These are phyloP conservation scores for Thecophora atra DNA, from an alignment of 2,888 invertebrate genomes.

Conservation along the genomic window DNA sequence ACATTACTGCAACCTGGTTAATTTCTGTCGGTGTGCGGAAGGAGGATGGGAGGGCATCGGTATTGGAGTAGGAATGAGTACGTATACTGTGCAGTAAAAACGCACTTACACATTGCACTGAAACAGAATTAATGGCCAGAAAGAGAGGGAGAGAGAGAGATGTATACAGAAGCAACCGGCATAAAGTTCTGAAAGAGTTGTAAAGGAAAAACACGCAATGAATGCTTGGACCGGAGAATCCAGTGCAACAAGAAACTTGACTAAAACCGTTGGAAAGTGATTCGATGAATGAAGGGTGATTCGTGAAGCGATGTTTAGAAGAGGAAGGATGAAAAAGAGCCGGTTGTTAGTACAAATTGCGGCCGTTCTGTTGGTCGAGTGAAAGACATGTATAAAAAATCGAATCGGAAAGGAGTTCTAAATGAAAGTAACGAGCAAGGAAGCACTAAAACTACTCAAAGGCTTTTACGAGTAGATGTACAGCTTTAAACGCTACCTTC, in stretches of 20 bases:
- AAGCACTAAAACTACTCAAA: background rate
- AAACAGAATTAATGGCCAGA: background rate
- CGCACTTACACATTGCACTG: background rate
- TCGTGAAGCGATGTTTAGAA: background rate
- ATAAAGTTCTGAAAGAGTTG: no score
- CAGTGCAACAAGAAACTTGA: background rate
- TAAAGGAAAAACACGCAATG: background rate
- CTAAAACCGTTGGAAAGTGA: background rate
- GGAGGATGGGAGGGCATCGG: background rate
- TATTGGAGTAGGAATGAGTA: background rate
- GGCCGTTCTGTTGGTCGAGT: constrained; percentile 2
- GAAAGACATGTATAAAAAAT: background rate
- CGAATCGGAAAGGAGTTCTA: background rate
- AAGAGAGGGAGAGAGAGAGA: background rate
- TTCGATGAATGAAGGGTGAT: no score
- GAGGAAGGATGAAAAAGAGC: background rate
- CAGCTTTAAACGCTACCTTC: no score
- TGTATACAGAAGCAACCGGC: no score
- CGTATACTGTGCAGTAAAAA: background rate
- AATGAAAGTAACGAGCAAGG: constrained; percentile 4
- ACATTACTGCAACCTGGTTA: constrained; percentile 4
- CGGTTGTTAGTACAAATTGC: background rate
- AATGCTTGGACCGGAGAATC: background rate
- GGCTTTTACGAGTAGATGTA: background rate
- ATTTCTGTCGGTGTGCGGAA: background rate